Evolutionary conservation across 2,888 invertebrate species (phyloP), one percentile per base, ranked within the genome.

Genomic region (Scaptomyza parva): DNA sequence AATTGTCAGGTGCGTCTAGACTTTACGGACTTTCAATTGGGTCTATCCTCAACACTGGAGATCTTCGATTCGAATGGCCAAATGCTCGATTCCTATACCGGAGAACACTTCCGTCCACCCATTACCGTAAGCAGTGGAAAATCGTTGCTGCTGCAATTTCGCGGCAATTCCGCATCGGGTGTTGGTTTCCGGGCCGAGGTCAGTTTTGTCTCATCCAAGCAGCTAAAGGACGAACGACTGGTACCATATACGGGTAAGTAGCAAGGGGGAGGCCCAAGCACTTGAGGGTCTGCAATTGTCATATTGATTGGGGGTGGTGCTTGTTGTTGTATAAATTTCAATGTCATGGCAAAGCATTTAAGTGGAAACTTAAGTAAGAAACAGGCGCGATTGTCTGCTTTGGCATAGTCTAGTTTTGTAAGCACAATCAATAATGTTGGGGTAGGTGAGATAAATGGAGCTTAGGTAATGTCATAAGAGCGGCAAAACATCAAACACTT

Each of bases 1-100:
- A 92, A 92, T 28, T 95, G 95, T 78, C 92, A 93, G 45, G 93
- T 95, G 26, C 93, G 93, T 52, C 88, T 95, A 43, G 92, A 94
- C 62, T 95, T 95, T 83, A 94, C 94, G 1, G 95, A 95, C 89
- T 95, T 95, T 87, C 94, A 94, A 78, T 89, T 95, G 67, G 94
- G 94, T 0, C 90, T 93, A 9, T 93, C 93, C 14, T 95, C 95
- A 0, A 93, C 95, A 24, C 92, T 95, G 84, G 95, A 95, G 92
- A 94, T 95, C 85, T 95, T 94, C 78, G 95, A 95, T 88, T 94
- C 93, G 90, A 94, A 95, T 82, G 94, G 94, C 2, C 93, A 94
- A 89, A 92, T 94, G 77, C 89, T 95, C 76, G 94, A 94, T 73
- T 94, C 94, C 1, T 94, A 93, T 68, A 94, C 94, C 60, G 95